phyloP scores from a whole-genome alignment of 53 echinoderm and acorn worm species.

The Arbacia lixula region DNA sequence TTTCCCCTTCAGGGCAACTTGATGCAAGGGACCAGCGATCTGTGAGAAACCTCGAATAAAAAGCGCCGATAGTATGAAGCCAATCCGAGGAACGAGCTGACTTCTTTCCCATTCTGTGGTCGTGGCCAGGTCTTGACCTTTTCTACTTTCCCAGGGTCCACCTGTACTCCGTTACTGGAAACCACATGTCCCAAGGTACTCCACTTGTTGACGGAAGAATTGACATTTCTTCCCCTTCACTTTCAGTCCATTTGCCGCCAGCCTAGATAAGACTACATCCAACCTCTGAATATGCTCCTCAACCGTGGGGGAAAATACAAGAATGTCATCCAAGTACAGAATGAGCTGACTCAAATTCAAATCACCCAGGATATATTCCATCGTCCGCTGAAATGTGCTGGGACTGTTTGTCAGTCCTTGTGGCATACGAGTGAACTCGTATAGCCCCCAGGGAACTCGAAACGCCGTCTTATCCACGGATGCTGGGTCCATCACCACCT shows the following conservation, averaged over 20 bases:
- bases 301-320: conserved; percentile 1
- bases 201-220: conserved; percentile 42
- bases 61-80: conserved; percentile 64
- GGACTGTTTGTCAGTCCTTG: conserved; percentile 74
- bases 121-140: conserved; percentile 42
- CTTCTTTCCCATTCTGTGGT: conserved; percentile 24
- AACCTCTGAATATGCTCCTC: too few species aligned
- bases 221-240: conserved; percentile 54
- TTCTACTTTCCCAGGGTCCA: conserved; percentile 55
- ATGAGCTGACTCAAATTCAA: conserved; percentile 7
- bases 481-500: conserved; percentile 50
- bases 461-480: conserved; percentile 69
- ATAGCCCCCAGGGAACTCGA: conserved; percentile 75
- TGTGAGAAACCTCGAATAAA: conserved; percentile 40
- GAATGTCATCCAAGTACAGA: conserved; percentile 20
- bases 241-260: conserved; percentile 45
- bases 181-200: conserved; percentile 56
- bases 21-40: conserved; percentile 58
- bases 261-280: too few species aligned
- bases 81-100: conserved; percentile 53
- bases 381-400: conserved; percentile 69
- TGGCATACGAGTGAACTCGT: conserved; percentile 65
- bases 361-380: conserved; percentile 53
- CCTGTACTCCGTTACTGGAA: conserved; percentile 16
- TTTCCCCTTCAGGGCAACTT: conserved; percentile 12